Conservation (phyloP, 2,113 vertebrate species). For the Geothlypis trichas region DNA sequence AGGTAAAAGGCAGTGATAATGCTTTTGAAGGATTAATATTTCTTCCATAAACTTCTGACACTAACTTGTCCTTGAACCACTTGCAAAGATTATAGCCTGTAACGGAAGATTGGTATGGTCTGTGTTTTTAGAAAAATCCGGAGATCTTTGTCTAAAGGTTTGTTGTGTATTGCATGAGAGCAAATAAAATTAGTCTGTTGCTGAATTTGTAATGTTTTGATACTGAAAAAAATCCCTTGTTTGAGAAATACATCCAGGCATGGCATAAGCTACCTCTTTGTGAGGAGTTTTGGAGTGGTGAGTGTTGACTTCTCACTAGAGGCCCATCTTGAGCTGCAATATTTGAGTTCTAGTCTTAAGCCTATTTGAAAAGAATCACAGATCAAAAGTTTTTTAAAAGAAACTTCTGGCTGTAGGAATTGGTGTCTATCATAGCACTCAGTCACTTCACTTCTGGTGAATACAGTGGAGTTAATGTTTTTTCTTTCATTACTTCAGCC, state of each 20-base stretch:
- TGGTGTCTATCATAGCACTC: not conserved
- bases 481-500: not conserved
- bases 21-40: not conserved
- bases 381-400: not conserved
- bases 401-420: not conserved
- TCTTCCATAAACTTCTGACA: not conserved
- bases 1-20: not conserved
- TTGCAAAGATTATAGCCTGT: rapidly evolving
- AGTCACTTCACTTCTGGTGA: not conserved
- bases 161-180: not conserved
- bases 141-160: not conserved
- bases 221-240: not conserved
- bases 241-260: not conserved
- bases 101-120: not conserved
- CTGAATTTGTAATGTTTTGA: not conserved
- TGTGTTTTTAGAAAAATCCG: not conserved
- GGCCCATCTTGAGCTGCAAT: not conserved
- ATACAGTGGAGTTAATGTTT: rapidly evolving
- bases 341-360: not conserved
- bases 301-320: not conserved
- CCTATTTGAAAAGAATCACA: not conserved
- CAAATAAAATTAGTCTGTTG: not conserved
- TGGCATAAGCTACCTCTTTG: not conserved
- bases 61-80: not conserved
- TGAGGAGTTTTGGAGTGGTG: not conserved